Evolutionary conservation across 2,888 invertebrate species (phyloP).

Genomic region (Mechanitis mazaeus): DNA sequence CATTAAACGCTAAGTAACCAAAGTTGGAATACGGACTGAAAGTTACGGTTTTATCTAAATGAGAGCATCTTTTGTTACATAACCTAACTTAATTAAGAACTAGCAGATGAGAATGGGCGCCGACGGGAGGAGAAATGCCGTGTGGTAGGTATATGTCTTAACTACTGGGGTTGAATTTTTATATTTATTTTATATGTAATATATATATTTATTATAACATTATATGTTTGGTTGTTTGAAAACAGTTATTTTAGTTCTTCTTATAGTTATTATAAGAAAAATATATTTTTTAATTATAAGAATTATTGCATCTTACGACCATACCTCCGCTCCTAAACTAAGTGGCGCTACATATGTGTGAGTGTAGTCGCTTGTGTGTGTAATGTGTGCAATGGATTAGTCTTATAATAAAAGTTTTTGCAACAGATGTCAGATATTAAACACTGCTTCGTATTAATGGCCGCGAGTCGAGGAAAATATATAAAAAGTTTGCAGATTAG

Average conservation of each 20-base stretch:
- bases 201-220: no score
- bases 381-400: constrained; percentile 72
- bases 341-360: constrained; percentile 61
- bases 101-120: constrained; percentile 75
- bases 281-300: background rate
- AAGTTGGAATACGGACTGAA: constrained; percentile 62
- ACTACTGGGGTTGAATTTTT: background rate
- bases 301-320: constrained; percentile 48
- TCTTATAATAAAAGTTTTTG: constrained; percentile 77
- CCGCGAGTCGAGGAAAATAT: constrained; percentile 65
- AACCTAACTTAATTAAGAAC: constrained; percentile 79
- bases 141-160: constrained; percentile 44
- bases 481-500: constrained; percentile 73
- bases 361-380: constrained; percentile 41
- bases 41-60: constrained; percentile 77
- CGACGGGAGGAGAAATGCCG: constrained; percentile 52
- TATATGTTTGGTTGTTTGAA: no score
- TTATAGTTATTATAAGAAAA: background rate
- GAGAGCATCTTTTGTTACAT: constrained; percentile 78
- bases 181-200: background rate
- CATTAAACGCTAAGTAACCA: constrained; percentile 57
- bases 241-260: no score
- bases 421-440: constrained; percentile 77
- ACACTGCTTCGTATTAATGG: constrained; percentile 73
- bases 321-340: constrained; percentile 62